Base-by-base conservation (phyloP, 2,888 invertebrate species). In the Malachius bipustulatus region DNA sequence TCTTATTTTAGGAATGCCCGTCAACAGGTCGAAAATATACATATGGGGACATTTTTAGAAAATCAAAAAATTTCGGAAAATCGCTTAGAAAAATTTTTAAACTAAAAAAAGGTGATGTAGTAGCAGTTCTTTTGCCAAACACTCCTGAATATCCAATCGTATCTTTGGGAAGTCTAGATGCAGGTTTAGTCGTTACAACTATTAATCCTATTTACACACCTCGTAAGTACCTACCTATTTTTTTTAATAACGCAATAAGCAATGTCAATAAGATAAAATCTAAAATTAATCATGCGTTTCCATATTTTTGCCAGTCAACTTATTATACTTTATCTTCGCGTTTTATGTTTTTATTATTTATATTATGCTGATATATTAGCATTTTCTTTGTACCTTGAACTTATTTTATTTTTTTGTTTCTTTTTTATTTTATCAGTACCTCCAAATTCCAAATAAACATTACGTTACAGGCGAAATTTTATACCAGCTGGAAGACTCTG, bases 401-500 rank as follows among this genome's bases (percentile, higher is more conserved):
- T n/a, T n/a, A n/a, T n/a, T n/a, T n/a, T n/a, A n/a, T n/a, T n/a
- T n/a, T n/a, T n/a, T n/a, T n/a, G n/a, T n/a, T n/a, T n/a, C n/a
- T n/a, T n/a, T n/a, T n/a, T n/a, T n/a, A n/a, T n/a, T n/a, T n/a
- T n/a, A n/a, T n/a, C n/a, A n/a, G n/a, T n/a, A n/a, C n/a, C n/a
- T n/a, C n/a, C n/a, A n/a, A n/a, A n/a, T n/a, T n/a, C n/a, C n/a
- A n/a, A n/a, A n/a, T n/a, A n/a, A n/a, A n/a, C n/a, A n/a, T n/a
- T n/a, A n/a, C n/a, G 30, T 71, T 71, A 19, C 64, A 82, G 83
- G 74, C 46, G 84, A 84, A 69, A 73, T 83, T 27, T 54, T 64
- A 4, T 72, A 73, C 29, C 83, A 83, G 56, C 42, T 78, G 11
- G 53, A 60, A 4, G 65, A 70, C 42, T 75, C 77, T 9, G 62